Evolutionary conservation across 2,888 invertebrate genomes (phyloP), one percentile per base, ranked within the genome.

Genomic region (Mythimna loreyi): DNA sequence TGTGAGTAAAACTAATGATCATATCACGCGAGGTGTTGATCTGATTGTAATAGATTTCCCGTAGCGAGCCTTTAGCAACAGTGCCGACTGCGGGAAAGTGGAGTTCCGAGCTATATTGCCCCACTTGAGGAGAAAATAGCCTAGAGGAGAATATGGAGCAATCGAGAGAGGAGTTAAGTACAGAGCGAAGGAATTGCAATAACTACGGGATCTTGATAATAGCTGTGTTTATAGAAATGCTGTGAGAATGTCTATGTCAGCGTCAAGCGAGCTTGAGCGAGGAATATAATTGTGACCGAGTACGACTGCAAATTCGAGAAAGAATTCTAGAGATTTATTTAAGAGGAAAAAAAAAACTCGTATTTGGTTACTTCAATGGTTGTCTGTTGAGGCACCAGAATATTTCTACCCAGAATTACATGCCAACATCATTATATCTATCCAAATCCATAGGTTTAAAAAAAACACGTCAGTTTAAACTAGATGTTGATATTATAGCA

Each of bases 81-180:
- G 50, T 50, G 60, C 21, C 25, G 45, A 52, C 67, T 63, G 60
- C 64, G 76, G 65, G 80, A 79, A 79, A 78, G 79, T 69, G 36
- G 11, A 50, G 52, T n/a, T 57, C 55, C 19, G 52, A 69, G 63
- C 47, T 57, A 40, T 61, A 45, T 53, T 58, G 59, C 59, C 58
- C 57, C 36, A 65, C 64, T 68, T 65, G 16, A 28, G 36, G 55
- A 79, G 80, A 79, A 69, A 77, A 74, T 68, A 52, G 55, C 49
- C 2, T 33, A 30, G 19, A 30, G 16, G 19, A 58, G 25, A 64
- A 77, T 74, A 74, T 74, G 55, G 79, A 55, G 45, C 62, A 55
- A 13, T 50, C 16, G 30, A 58, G 59, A 67, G 33, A 60, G 13
- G 25, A 47, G 23, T 33, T 33, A 28, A 47, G 60, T 43, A 64